These are phyloP conservation scores for Triops cancriformis DNA, from an alignment of 1,140 invertebrate species.

Conservation along the genomic window DNA sequence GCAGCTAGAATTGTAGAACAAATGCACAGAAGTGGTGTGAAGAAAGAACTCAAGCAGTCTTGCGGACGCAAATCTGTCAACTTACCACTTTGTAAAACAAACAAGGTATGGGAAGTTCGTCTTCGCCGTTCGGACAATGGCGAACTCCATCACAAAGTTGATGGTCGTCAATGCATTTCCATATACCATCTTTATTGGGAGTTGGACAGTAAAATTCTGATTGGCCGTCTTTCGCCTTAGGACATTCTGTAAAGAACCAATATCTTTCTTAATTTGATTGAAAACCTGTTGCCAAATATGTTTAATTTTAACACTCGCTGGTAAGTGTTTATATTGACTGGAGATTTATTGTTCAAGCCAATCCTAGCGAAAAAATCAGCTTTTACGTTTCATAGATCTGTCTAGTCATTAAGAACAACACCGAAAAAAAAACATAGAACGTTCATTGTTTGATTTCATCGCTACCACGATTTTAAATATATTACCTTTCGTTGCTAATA, in stretches of 20 bases:
- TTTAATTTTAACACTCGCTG: neutral
- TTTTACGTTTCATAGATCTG: too few species aligned
- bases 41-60: neutral
- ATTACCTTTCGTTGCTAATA: too few species aligned
- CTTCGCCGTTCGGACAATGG: constrained; percentile 40
- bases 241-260: constrained; percentile 32
- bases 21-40: too few species aligned
- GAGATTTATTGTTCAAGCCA: too few species aligned
- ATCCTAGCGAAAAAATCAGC: neutral
- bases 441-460: neutral
- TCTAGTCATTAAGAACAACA: too few species aligned
- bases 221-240: constrained; percentile 28
- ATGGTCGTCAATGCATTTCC: constrained; percentile 37
- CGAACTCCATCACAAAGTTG: constrained; percentile 38
- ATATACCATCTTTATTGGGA: constrained; percentile 24
- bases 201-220: constrained; percentile 32
- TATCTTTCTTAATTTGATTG: too few species aligned
- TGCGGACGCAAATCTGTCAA: neutral
- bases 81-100: constrained; percentile 39
- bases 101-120: constrained; percentile 38
- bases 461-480: neutral
- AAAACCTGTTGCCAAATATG: neutral
- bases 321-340: neutral
- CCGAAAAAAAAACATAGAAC: too few species aligned
- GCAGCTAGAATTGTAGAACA: too few species aligned